Evolutionary conservation across 2,888 invertebrate genomes (phyloP).

Genomic region (Watsonalla binaria): DNA sequence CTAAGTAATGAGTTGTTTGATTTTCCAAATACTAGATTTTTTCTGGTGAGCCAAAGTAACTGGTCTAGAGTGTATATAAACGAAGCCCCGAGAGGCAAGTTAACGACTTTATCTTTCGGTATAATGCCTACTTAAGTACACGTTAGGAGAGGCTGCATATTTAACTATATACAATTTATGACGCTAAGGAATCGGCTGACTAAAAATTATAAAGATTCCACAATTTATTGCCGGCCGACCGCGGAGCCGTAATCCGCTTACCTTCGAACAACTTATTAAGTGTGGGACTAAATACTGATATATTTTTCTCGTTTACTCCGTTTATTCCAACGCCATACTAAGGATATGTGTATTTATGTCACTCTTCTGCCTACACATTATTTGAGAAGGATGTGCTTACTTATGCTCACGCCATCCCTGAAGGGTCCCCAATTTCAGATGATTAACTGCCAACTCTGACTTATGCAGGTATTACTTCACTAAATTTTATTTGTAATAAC

Average conservation of each 20-base stretch:
- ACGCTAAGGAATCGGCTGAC: conserved; percentile 59
- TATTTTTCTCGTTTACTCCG: conserved; percentile 59
- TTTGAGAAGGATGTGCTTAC: conserved; percentile 2
- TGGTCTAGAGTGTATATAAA: conserved; percentile 12
- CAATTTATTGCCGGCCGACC: conserved; percentile 61
- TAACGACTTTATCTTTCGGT: conserved; percentile 65
- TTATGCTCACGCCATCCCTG: too few species aligned
- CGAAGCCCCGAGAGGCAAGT: conserved; percentile 35
- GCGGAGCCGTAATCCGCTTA: conserved; percentile 66
- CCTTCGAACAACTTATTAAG: conserved; percentile 70
- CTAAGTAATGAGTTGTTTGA: too few species aligned
- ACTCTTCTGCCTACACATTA: conserved; percentile 7
- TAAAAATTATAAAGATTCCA: conserved; percentile 77
- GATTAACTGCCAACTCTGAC: too few species aligned
- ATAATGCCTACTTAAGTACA: conserved; percentile 64
- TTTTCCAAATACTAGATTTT: too few species aligned
- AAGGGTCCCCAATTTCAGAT: too few species aligned
- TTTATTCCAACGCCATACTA: conserved; percentile 30
- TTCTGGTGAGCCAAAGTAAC: too few species aligned
- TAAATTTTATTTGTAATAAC: too few species aligned
- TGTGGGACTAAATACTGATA: conserved; percentile 74
- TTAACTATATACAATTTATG: conserved; percentile 77
- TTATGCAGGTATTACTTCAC: too few species aligned
- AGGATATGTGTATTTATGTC: conserved; percentile 19
- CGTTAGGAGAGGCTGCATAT: conserved; percentile 45